These are phyloP conservation scores for Rhinogobius similis DNA, from an alignment of 2,113 vertebrate species.

Conservation along the genomic window DNA sequence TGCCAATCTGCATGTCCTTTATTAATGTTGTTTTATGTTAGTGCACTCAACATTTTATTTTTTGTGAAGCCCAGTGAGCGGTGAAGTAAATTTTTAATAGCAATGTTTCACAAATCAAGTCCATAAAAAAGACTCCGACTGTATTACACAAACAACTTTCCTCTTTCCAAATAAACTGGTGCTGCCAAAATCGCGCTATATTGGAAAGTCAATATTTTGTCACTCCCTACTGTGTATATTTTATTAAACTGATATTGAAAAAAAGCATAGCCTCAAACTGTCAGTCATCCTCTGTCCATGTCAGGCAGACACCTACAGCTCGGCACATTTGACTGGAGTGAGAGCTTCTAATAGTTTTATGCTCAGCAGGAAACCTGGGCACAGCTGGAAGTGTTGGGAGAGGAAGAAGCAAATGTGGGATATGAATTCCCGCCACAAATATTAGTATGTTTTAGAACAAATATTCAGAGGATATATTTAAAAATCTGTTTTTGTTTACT, in stretches of 20 bases:
- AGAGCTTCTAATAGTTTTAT: not conserved
- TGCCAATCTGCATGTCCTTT: too few relatives aligned
- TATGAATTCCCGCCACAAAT: not conserved
- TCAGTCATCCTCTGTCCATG: not conserved
- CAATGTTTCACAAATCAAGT: not conserved
- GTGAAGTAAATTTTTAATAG: too few relatives aligned
- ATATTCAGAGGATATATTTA: not conserved
- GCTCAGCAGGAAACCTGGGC: not conserved
- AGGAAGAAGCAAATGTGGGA: not conserved
- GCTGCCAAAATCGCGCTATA: not conserved
- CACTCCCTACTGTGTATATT: not conserved
- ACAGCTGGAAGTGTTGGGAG: not conserved
- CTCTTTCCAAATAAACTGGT: not conserved
- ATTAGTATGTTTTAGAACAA: not conserved
- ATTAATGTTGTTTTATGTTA: too few relatives aligned
- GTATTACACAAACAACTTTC: too few relatives aligned
- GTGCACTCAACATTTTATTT: too few relatives aligned
- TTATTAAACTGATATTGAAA: not conserved
- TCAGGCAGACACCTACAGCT: not conserved
- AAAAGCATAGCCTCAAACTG: not conserved
- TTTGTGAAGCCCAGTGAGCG: not conserved
- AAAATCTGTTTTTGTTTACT: not conserved
- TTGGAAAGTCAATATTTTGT: not conserved
- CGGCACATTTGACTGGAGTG: not conserved
- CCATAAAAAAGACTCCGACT: too few relatives aligned